Evolutionary conservation across 2,888 invertebrate species (phyloP).

Genomic region (Cataglyphis rosenhaueri): DNA sequence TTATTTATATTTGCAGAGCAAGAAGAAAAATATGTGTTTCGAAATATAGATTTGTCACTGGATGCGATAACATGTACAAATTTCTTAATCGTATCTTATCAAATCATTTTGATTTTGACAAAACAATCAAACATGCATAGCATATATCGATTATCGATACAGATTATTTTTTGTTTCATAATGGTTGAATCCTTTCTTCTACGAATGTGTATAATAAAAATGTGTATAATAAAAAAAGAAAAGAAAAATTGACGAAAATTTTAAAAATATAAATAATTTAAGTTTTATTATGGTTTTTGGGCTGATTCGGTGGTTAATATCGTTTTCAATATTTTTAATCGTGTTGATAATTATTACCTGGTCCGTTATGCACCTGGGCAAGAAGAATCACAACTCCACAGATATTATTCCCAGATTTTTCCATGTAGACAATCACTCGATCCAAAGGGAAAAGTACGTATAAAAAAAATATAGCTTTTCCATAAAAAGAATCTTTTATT

Average conservation of each 20-base stretch:
- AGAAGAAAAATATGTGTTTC: too few relatives aligned
- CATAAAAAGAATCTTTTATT: not conserved
- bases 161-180: constrained; percentile 25
- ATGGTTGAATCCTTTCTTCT: not conserved
- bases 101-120: not conserved
- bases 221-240: not conserved
- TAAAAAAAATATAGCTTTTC: not conserved
- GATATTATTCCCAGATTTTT: not conserved
- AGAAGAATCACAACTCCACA: not conserved
- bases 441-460: not conserved
- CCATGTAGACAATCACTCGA: not conserved
- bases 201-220: not conserved
- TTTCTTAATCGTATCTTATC: not conserved
- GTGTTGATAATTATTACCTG: constrained; percentile 58
- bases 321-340: constrained; percentile 53
- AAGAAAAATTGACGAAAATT: not conserved
- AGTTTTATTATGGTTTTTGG: constrained; percentile 53
- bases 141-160: not conserved
- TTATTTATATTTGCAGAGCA: too few relatives aligned
- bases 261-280: not conserved
- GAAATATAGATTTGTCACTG: too few relatives aligned
- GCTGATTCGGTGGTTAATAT: constrained; percentile 61
- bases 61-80: not conserved
- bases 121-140: not conserved
- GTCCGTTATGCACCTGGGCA: constrained; percentile 55